These are phyloP conservation scores for Myiozetetes cayanensis DNA, from an alignment of 2,113 vertebrate genomes.

Conservation along the genomic window DNA sequence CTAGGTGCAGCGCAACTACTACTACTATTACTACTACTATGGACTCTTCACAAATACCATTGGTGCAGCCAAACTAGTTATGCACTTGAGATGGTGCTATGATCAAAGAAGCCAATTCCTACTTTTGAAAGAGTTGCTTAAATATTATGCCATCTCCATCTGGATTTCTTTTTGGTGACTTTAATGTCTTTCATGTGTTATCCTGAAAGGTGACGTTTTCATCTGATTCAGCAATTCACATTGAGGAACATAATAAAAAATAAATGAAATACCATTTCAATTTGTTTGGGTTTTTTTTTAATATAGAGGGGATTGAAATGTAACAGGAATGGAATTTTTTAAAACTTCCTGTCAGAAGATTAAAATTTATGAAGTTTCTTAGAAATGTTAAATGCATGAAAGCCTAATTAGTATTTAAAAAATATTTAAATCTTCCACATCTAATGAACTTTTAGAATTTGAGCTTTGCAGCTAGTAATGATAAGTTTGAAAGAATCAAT, in stretches of 20 bases:
- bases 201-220: background rate
- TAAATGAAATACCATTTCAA: background rate
- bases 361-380: background rate
- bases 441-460: slow-evolving; percentile 17
- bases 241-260: background rate
- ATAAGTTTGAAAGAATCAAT: slow-evolving; percentile 3
- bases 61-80: background rate
- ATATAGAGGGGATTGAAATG: background rate
- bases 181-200: background rate
- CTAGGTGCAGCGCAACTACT: slow-evolving; percentile 52
- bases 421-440: slow-evolving; percentile 43
- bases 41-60: slow-evolving; percentile 32
- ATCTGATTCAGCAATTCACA: background rate
- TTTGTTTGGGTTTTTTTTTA: background rate
- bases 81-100: background rate
- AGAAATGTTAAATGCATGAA: background rate
- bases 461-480: background rate
- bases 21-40: slow-evolving; percentile 37
- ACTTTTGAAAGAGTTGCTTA: background rate
- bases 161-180: background rate
- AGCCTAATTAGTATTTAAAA: slow-evolving; percentile 28
- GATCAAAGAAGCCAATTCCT: background rate
- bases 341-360: background rate
- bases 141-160: background rate
- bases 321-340: background rate